Evolutionary conservation across 2,888 invertebrate species (phyloP), one percentile per base, ranked within the genome.

Genomic region (Mimumesa dahlbomi): DNA sequence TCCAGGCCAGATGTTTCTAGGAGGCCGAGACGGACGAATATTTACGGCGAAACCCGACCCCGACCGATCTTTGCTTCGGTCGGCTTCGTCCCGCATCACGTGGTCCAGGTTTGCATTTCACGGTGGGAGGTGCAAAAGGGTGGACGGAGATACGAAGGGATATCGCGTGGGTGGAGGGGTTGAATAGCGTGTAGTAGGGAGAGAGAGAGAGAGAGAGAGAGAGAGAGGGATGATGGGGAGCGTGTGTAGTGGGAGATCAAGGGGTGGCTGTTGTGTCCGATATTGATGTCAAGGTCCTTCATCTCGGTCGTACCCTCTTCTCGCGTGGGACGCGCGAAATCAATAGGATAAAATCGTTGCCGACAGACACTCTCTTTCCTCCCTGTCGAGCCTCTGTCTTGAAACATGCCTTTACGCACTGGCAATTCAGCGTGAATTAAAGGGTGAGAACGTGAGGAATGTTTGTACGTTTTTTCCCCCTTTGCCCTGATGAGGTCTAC

Each of bases 261-360:
- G 25, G 52, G 81, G 72, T 67, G 52, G 73, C 84, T 84, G 83
- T 82, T 82, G 81, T 80, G 75, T 73, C 62, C 72, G 78, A 81
- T 85, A 85, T 85, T 82, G 84, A 85, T 87, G 87, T 87, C 87
- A 87, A 87, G 87, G 87, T 87, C 86, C 79, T 83, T 76, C 82
- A 82, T 84, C 86, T 84, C 85, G 86, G 77, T 85, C 78, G 77
- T 85, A 82, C 67, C 70, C 79, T 73, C 62, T 82, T 82, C 77
- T 87, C 85, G 67, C 81, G 88, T 75, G 88, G 86, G 85, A 87
- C 85, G 88, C 84, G 80, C 80, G 79, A 82, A 85, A 87, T 86
- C 87, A 85, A 87, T 87, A 86, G 81, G 81, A 87, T 82, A 79
- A 85, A 86, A 86, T 85, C 83, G 84, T 79, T 77, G 67, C 65